Evolutionary conservation across 2,888 invertebrate species (phyloP).

Genomic region (Drosophila phalerata): DNA sequence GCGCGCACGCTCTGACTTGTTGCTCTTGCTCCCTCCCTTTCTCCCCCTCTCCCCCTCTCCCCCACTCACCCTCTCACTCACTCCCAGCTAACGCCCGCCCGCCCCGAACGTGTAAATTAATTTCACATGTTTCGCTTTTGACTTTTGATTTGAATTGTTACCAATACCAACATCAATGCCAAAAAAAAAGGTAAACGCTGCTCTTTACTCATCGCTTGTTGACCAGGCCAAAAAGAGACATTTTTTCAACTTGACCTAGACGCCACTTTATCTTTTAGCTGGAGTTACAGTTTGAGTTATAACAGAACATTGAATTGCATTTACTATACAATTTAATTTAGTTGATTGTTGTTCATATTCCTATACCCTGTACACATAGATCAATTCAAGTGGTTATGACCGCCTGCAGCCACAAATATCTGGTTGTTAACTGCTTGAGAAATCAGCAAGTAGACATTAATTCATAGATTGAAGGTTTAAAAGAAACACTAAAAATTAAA

Average conservation of each 20-base stretch:
- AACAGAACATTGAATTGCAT: not conserved
- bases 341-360: not conserved
- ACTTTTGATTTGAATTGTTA: constrained; percentile 38
- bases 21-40: constrained; percentile 13
- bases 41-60: not conserved
- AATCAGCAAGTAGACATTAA: not conserved
- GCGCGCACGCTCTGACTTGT: constrained; percentile 49
- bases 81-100: constrained; percentile 10
- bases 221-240: not conserved
- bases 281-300: not conserved
- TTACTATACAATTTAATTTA: no score
- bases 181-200: constrained; percentile 15
- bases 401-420: not conserved
- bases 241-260: constrained; percentile 4
- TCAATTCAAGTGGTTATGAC: not conserved
- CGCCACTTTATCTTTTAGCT: not conserved
- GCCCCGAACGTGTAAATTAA: constrained; percentile 72
- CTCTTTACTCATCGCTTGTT: constrained; percentile 2
- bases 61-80: not conserved
- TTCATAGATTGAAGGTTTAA: no score
- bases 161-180: no score
- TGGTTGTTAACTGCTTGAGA: not conserved
- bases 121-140: constrained; percentile 74
- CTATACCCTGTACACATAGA: constrained; percentile 3
- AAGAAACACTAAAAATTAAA: not conserved